A percentile compares a stretch with the other conserved stretches of the same genome.
These are phyloP conservation scores for Pungitius pungitius DNA, from an alignment of 2,113 vertebrate species.

Conservation along the genomic window DNA sequence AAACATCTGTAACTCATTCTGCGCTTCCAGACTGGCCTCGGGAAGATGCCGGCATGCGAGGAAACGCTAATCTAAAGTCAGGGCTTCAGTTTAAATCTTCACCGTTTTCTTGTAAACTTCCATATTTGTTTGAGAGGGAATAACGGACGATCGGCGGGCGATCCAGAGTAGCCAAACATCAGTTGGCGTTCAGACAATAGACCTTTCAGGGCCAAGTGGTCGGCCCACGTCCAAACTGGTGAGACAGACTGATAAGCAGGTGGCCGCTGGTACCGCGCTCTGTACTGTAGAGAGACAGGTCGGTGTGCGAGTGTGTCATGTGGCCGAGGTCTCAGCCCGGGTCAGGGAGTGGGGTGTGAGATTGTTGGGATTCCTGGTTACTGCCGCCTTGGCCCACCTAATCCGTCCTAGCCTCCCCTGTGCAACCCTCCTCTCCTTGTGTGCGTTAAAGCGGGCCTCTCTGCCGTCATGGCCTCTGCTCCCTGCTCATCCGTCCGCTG, in stretches of 20 bases:
- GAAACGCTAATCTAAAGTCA: constrained; percentile 16
- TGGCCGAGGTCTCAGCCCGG: constrained; percentile 63
- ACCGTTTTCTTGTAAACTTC: neutral
- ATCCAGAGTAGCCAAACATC: constrained; percentile 32
- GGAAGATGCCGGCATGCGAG: neutral
- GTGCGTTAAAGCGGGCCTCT: constrained; percentile 70
- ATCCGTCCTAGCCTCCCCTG: constrained; percentile 64
- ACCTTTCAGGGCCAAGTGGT: constrained; percentile 42
- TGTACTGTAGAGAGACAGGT: constrained; percentile 45
- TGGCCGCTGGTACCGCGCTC: constrained; percentile 58
- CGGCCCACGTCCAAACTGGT: constrained; percentile 46
- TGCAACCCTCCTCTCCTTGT: constrained; percentile 59
- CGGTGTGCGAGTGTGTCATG: constrained; percentile 70
- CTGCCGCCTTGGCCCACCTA: constrained; percentile 76
- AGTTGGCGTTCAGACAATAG: constrained; percentile 47
- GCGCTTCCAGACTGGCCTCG: constrained; percentile 34
- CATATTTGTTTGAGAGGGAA: neutral
- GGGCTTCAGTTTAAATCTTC: neutral
- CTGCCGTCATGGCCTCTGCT: constrained; percentile 72
- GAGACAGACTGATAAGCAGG: constrained; percentile 71
- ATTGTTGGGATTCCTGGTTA: constrained; percentile 80
- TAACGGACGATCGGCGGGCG: constrained; percentile 18
- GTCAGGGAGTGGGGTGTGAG: constrained; percentile 75
- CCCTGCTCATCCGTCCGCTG: constrained; percentile 53
- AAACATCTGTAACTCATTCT: constrained; percentile 59